Conservation (phyloP, 2,888 invertebrate genomes). For the Lasioglossum malachurum region DNA sequence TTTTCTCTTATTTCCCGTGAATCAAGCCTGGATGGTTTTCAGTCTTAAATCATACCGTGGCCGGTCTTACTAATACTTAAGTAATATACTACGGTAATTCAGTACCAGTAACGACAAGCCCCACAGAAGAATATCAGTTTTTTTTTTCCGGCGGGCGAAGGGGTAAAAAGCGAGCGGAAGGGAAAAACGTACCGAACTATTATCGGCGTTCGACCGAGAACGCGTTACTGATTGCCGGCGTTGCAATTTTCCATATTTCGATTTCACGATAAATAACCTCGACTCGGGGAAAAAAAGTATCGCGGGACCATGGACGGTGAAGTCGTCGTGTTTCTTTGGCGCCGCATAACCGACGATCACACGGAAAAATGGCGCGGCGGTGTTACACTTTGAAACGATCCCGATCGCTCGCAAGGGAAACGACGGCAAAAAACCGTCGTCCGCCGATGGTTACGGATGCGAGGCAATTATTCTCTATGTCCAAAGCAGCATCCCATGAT, state of each 20-base stretch:
- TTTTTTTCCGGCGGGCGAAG: conserved; percentile 5
- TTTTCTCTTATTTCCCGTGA: conserved; percentile 33
- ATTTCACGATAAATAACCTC: conserved; percentile 31
- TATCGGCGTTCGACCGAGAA: conserved; percentile 24
- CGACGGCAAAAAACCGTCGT: conserved; percentile 39
- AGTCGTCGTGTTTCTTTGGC: conserved; percentile 2
- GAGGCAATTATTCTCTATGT: conserved; percentile 49
- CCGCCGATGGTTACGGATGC: conserved; percentile 31
- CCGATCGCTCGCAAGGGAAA: conserved; percentile 3
- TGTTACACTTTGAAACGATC: conserved; percentile 42
- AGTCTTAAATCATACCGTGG: conserved; percentile 32
- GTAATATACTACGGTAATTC: conserved; percentile 42
- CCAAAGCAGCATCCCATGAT: conserved; percentile 32
- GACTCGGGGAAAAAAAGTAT: neutral
- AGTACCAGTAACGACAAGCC: conserved; percentile 23
- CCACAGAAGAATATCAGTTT: conserved; percentile 7
- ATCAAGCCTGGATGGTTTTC: conserved; percentile 21
- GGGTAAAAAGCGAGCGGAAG: neutral
- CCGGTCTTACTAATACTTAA: conserved; percentile 24
- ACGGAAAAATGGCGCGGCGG: conserved; percentile 16
- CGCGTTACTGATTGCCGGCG: conserved; percentile 24
- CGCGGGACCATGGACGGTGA: neutral
- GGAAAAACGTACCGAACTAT: conserved; percentile 32
- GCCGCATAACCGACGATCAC: conserved; percentile 2
- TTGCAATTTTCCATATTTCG: conserved; percentile 38